phyloP scores from a whole-genome alignment of 2,888 invertebrate species.

The Notocelia uddmanniana region DNA sequence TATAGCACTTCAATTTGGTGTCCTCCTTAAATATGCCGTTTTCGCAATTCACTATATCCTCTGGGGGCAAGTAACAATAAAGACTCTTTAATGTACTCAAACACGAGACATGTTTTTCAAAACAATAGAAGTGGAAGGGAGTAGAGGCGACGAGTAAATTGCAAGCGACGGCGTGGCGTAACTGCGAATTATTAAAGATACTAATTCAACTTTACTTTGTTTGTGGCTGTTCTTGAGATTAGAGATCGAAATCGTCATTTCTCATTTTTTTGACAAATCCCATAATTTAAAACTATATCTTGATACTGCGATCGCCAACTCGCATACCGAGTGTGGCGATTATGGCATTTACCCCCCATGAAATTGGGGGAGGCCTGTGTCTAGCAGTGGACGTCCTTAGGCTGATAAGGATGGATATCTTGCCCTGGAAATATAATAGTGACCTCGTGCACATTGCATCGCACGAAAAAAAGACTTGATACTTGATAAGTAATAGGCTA shows the following conservation, averaged over 20 bases:
- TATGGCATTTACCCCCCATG: too few relatives aligned
- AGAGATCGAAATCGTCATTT: not conserved
- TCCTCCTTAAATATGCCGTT: constrained; percentile 85
- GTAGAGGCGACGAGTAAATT: constrained; percentile 31
- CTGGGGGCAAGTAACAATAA: constrained; percentile 80
- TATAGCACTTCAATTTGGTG: constrained; percentile 84
- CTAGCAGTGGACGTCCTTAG: too few relatives aligned
- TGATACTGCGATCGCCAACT: too few relatives aligned
- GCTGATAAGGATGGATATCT: too few relatives aligned
- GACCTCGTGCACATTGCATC: not conserved
- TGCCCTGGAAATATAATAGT: not conserved
- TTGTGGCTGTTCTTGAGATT: not conserved
- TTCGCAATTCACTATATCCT: constrained; percentile 84
- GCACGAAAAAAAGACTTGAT: too few relatives aligned
- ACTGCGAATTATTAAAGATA: too few relatives aligned
- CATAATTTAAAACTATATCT: too few relatives aligned
- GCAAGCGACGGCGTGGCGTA: too few relatives aligned
- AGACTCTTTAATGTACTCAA: constrained; percentile 75
- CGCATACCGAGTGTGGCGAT: too few relatives aligned
- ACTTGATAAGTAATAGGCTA: too few relatives aligned
- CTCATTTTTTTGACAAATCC: not conserved
- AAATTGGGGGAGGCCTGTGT: too few relatives aligned
- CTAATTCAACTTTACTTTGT: not conserved
- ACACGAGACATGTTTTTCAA: constrained; percentile 67
- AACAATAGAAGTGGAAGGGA: constrained; percentile 50